Evolutionary conservation across 2,888 invertebrate genomes (phyloP), one percentile per base, ranked within the genome.

Genomic region (Fragum sueziense): DNA sequence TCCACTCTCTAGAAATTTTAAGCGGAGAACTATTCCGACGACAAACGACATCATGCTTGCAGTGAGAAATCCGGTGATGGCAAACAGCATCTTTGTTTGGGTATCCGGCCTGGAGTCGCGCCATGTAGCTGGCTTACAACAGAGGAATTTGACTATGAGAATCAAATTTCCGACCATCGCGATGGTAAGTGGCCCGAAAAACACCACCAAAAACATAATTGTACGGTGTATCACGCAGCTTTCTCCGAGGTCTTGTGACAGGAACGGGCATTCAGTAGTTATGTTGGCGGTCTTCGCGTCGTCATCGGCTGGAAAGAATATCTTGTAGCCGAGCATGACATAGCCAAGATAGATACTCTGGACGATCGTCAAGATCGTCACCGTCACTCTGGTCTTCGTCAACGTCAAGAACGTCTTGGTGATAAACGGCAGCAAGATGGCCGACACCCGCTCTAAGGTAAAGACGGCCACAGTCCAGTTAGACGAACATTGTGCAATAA

Each of bases 71-170:
- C 57, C 57, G 14, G 57, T 29, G 27, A 57, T 57, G 11, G 57
- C 57, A 14, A 57, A 57, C 29, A 57, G 27, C 57, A 57, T 57
- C 25, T 57, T 57, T 17, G 57, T 57, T 29, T 57, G 57, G 57
- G 25, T 29, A 29, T 57, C 57, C 14, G 57, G 57, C 27, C 57
- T 57, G 17, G 57, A 57, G 57, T 57, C 25, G 17, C 1, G 27
- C 14, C 25, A 27, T n/a, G 47, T 20, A 9, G 11, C 1, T 1
- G 57, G 25, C 20, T 57, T 57, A 20, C 57, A 57, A 29, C 57
- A 57, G 29, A 25, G 29, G 29, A 29, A 57, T 29, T 57, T 57
- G 25, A 57, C 6, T 29, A 57, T 22, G 7, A 57, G 29, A 14
- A 29, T 22, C 14, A 29, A 6, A 22, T 57, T 57, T 6, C 57